Evolutionary conservation across 1,140 invertebrate species (phyloP).

Genomic region (Diorhabda elongata): DNA sequence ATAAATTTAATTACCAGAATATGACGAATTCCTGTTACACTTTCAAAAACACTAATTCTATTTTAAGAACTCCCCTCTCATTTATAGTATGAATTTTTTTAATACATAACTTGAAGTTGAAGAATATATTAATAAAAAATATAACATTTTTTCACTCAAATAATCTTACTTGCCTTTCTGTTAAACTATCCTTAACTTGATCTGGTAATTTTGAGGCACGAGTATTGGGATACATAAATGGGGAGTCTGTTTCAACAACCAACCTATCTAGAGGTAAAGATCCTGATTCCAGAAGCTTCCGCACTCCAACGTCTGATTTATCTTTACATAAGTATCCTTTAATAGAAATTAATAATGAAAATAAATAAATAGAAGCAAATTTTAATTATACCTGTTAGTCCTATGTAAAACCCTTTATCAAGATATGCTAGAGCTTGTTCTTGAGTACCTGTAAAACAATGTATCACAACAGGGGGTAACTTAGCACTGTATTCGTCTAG

Average conservation of each 20-base stretch:
- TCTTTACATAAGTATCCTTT: slow-evolving; percentile 89
- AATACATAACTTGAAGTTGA: no score
- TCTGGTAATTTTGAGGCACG: slow-evolving; percentile 84
- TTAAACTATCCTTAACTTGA: slow-evolving; percentile 80
- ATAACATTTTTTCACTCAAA: slow-evolving; percentile 9
- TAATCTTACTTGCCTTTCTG: slow-evolving; percentile 62
- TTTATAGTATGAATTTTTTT: no score
- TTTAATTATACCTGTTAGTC: slow-evolving; percentile 65
- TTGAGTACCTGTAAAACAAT: slow-evolving; percentile 88
- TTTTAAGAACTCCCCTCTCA: no score
- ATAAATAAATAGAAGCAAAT: background rate
- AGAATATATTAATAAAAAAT: no score
- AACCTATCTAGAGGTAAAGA: slow-evolving; percentile 78
- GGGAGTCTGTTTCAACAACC: slow-evolving; percentile 88
- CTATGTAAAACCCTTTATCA: slow-evolving; percentile 83
- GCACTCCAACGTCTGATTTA: slow-evolving; percentile 84
- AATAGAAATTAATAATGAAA: slow-evolving; percentile 33
- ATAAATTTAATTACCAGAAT: no score
- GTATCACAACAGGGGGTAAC: slow-evolving; percentile 79
- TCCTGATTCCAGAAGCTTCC: slow-evolving; percentile 75
- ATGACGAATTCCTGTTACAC: no score
- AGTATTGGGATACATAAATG: slow-evolving; percentile 95
- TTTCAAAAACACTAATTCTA: no score
- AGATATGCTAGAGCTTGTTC: slow-evolving; percentile 82
- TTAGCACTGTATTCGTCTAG: slow-evolving; percentile 55